Evolutionary conservation across 2,797 vertebrate genomes (phyloP).

Genomic region (Chaenodraco wilsoni): DNA sequence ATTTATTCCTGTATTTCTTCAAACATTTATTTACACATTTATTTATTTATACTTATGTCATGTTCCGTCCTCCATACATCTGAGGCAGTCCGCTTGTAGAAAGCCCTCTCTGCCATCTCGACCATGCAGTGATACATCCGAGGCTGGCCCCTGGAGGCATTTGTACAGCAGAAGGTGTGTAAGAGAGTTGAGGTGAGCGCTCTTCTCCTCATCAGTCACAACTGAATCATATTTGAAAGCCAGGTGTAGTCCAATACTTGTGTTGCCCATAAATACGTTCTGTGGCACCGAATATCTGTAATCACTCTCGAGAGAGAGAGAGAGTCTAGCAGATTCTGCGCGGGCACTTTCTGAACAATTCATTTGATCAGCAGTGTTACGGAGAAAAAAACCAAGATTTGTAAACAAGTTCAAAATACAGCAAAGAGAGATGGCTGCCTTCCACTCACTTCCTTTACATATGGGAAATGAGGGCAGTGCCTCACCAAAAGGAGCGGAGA

Average conservation of each 20-base stretch:
- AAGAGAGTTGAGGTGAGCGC: background rate
- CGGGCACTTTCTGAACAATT: background rate
- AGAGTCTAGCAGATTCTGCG: background rate
- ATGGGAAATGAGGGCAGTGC: no score
- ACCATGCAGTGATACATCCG: constrained; percentile 43
- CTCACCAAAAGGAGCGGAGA: no score
- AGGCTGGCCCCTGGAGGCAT: constrained; percentile 27
- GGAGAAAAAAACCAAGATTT: no score
- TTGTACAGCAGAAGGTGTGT: constrained; percentile 9
- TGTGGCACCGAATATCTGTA: background rate
- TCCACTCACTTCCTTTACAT: no score
- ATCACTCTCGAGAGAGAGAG: background rate
- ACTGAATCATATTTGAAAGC: constrained; percentile 9
- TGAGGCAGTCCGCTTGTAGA: constrained; percentile 22
- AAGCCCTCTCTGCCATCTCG: constrained; percentile 19
- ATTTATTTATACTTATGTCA: no score
- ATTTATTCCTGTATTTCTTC: no score
- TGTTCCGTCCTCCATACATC: background rate
- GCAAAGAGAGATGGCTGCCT: no score
- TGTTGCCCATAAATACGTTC: background rate
- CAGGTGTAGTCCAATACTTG: constrained; percentile 13
- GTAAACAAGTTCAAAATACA: no score
- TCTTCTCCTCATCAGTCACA: background rate
- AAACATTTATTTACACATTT: no score
- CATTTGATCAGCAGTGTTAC: no score